Conservation (phyloP, 2,888 invertebrate species). For the Podabrus alpinus region DNA sequence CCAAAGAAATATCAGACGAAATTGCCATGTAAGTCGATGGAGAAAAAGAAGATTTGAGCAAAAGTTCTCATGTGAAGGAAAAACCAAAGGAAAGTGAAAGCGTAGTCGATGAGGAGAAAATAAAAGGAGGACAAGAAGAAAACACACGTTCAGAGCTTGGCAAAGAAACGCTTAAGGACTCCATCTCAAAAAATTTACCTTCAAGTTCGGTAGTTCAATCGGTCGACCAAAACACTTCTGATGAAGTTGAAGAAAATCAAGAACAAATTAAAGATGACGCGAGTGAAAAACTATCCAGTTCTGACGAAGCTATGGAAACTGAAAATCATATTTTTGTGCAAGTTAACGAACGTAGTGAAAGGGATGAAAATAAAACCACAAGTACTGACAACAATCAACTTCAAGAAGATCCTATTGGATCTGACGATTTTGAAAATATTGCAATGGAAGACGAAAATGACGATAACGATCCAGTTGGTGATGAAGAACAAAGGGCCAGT, state of each 20-base stretch:
- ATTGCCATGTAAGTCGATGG: constrained; percentile 41
- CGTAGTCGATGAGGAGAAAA: not conserved
- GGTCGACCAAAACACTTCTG: not conserved
- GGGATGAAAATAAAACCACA: constrained; percentile 22
- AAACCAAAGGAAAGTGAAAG: constrained; percentile 28
- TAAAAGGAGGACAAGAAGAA: not conserved
- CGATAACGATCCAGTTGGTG: constrained; percentile 49
- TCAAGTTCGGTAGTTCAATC: not conserved
- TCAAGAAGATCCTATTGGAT: constrained; percentile 33
- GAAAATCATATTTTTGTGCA: constrained; percentile 37
- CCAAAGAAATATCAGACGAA: constrained; percentile 9
- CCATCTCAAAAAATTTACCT: not conserved
- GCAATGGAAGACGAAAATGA: constrained; percentile 54
- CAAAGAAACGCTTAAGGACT: not conserved
- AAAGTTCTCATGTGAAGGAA: not conserved
- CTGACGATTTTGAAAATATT: constrained; percentile 40
- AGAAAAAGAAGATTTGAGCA: constrained; percentile 24
- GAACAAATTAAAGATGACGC: constrained; percentile 32
- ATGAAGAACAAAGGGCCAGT: constrained; percentile 61
- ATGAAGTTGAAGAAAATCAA: not conserved
- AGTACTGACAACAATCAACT: not conserved
- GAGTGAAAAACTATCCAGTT: constrained; percentile 17
- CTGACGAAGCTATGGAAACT: not conserved
- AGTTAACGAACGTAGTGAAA: constrained; percentile 32
- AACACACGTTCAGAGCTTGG: not conserved